These are phyloP conservation scores for Taenioides sp. DNA, from an alignment of 2,797 vertebrate genomes.

Conservation along the genomic window DNA sequence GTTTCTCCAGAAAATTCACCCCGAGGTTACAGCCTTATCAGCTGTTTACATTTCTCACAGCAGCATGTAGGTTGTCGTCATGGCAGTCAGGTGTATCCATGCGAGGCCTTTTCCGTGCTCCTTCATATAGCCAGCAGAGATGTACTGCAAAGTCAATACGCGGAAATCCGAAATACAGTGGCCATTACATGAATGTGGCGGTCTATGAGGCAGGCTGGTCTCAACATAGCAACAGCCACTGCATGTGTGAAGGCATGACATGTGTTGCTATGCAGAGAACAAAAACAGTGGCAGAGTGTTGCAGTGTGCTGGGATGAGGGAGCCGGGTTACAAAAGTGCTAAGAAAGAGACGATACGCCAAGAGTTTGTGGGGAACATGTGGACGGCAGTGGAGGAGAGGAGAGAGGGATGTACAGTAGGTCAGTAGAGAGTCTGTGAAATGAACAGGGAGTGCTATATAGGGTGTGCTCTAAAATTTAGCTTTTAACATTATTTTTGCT, in stretches of 20 bases:
- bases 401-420: slow-evolving; percentile 30
- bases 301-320: slow-evolving; percentile 21
- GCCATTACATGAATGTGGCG: slow-evolving; percentile 21
- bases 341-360: slow-evolving; percentile 28
- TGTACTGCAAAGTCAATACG: slow-evolving; percentile 16
- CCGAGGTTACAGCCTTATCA: slow-evolving; percentile 1
- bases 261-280: slow-evolving; percentile 23
- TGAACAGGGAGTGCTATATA: background rate
- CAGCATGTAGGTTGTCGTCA: slow-evolving; percentile 4
- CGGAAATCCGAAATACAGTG: slow-evolving; percentile 26
- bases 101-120: background rate
- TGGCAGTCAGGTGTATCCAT: slow-evolving; percentile 11
- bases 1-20: background rate
- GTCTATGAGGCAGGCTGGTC: background rate
- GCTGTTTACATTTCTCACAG: slow-evolving; percentile 12
- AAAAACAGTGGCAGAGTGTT: background rate
- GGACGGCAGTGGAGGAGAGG: slow-evolving; percentile 45
- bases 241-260: slow-evolving; percentile 30
- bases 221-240: slow-evolving; percentile 7
- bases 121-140: background rate
- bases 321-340: slow-evolving; percentile 31
- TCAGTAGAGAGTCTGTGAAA: slow-evolving; percentile 46
- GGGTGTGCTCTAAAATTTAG: too few relatives aligned
- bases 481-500: too few relatives aligned
- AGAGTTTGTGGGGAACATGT: slow-evolving; percentile 51